phyloP scores from a whole-genome alignment of 92 coral and sea anemone species.

The Hydrozoanthus gracilis region DNA sequence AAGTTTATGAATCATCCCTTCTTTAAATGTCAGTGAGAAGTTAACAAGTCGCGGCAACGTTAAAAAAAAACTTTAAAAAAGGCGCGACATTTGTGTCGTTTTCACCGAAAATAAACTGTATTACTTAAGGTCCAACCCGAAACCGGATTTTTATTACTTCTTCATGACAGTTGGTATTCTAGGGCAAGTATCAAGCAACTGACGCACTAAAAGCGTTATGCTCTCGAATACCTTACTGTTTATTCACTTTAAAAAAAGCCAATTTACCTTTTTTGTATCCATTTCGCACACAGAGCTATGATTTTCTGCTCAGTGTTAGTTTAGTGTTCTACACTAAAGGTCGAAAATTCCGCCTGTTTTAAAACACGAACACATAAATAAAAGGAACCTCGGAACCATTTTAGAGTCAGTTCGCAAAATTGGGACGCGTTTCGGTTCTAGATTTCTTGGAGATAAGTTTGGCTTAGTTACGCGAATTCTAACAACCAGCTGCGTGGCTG shows the following conservation, averaged over 20 bases:
- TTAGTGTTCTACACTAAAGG: neutral
- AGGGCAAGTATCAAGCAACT: neutral
- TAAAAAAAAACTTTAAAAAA: neutral
- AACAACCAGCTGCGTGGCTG: neutral
- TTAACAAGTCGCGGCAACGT: neutral
- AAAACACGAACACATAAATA: neutral
- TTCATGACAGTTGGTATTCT: constrained; percentile 9
- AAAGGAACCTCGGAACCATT: too few relatives aligned
- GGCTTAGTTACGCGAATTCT: neutral
- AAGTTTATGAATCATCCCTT: neutral
- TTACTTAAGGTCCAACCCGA: neutral
- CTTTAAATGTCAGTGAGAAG: constrained; percentile 27
- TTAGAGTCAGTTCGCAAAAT: too few relatives aligned
- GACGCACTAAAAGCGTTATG: neutral
- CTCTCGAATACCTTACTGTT: neutral
- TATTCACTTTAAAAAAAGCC: neutral
- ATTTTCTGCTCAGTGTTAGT: neutral
- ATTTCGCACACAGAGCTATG: too few relatives aligned
- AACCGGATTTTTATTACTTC: neutral
- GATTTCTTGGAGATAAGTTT: neutral
- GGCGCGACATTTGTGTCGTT: neutral
- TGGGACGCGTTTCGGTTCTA: too few relatives aligned
- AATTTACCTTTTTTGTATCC: too few relatives aligned
- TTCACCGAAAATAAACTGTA: neutral
- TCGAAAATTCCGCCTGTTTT: neutral